phyloP scores from a whole-genome alignment of 2,888 invertebrate species.

The Nowickia ferox region DNA sequence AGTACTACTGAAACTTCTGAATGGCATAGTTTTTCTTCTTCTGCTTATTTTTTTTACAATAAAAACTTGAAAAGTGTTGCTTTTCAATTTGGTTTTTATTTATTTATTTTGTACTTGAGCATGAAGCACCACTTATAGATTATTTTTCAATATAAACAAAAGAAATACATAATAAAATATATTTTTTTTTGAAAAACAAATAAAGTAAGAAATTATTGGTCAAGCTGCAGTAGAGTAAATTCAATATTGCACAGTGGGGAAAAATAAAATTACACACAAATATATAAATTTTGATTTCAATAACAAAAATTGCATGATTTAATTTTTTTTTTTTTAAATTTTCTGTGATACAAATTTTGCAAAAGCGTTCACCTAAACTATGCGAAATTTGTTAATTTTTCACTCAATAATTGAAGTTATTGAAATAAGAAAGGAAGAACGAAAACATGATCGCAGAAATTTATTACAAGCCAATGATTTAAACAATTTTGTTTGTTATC shows the following conservation, averaged over 20 bases:
- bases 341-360: too few relatives aligned
- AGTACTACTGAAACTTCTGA: slow-evolving; percentile 14
- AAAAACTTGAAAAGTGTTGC: slow-evolving; percentile 33
- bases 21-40: neutral
- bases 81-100: slow-evolving; percentile 32
- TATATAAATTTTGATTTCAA: too few relatives aligned
- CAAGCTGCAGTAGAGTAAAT: neutral
- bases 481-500: too few relatives aligned
- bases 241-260: slow-evolving; percentile 6
- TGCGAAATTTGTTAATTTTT: too few relatives aligned
- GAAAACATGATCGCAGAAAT: too few relatives aligned
- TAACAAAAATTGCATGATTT: too few relatives aligned
- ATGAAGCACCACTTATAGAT: slow-evolving; percentile 44
- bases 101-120: slow-evolving; percentile 35
- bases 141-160: slow-evolving; percentile 22
- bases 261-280: neutral
- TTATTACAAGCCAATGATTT: too few relatives aligned
- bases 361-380: too few relatives aligned
- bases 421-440: too few relatives aligned
- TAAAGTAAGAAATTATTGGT: slow-evolving; percentile 14
- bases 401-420: too few relatives aligned
- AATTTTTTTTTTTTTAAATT: too few relatives aligned
- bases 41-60: neutral
- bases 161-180: slow-evolving; percentile 27
- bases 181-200: slow-evolving; percentile 7